Base-by-base conservation (phyloP, 2,113 vertebrate genomes). In the Melanerpes formicivorus region DNA sequence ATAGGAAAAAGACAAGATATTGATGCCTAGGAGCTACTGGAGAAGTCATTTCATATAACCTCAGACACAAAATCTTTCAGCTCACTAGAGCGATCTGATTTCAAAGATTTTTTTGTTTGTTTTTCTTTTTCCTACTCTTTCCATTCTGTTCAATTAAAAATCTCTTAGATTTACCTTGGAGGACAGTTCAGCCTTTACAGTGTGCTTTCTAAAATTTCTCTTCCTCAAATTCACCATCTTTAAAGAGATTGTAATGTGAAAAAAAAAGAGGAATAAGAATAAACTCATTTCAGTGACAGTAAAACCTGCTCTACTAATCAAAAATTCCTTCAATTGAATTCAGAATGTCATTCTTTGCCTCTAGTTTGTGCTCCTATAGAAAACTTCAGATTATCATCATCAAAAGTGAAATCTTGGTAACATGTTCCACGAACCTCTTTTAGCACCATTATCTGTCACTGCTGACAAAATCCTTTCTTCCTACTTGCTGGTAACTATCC, bases 191-290 rank as follows among this genome's bases (percentile, higher is more conserved):
- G 21, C 4, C 15, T 81, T 56, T 50, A 56, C 0, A 0, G 4
- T 17, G 18, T 59, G 14, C 23, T 83, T 81, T 86, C 18, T 46
- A 23, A 83, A 90, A 67, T 77, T 60, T 65, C 4, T 73, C 76
- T 3, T 66, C 14, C 32, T 79, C 55, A 87, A 81, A 69, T 15
- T 80, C 19, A 18, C 14, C 4, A 37, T 79, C 50, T 56, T 82
- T 70, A 54, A 54, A 46, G 55, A 91, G 34, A 37, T 7, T 83
- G 6, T 4, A 83, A 9, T 23, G 30, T 40, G 19, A 74, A 74
- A 62, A 92, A 77, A 74, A 30, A 65, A 66, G n/a, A 90, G 30
- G 3, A 89, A 73, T 87, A 75, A 84, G 42, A 85, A 46, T 18
- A 85, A 29, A 12, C 13, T 90, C 2, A 10, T 81, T 90, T 78